Percentiles rank a stretch among this genome's conserved stretches.
Evolutionary conservation across 1,140 invertebrate genomes (phyloP).

Genomic region (Paramacrobiotus metropolitanus): DNA sequence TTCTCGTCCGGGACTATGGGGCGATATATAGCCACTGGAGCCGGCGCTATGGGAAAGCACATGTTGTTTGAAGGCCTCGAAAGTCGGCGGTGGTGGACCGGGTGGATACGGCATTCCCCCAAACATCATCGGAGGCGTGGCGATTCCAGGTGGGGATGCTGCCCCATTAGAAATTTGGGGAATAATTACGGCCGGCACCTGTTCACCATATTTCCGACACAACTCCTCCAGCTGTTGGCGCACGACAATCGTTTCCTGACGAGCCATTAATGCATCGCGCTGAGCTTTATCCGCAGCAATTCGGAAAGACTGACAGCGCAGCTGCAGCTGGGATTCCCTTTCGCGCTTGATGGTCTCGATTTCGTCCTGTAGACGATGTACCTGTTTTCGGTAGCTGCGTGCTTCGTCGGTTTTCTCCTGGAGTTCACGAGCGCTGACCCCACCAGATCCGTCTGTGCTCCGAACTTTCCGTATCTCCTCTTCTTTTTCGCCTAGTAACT

Average conservation of each 20-base stretch:
- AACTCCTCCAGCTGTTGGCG: background rate
- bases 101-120: background rate
- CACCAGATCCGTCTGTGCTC: background rate
- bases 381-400: background rate
- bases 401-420: background rate
- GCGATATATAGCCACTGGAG: background rate
- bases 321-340: background rate
- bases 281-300: background rate
- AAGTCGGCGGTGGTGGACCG: background rate
- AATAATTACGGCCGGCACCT: background rate
- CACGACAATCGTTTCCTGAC: background rate
- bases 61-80: slow-evolving; percentile 2
- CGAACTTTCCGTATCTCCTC: background rate
- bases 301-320: slow-evolving; percentile 1
- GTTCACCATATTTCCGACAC: background rate
- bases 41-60: too few relatives aligned
- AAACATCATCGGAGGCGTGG: background rate
- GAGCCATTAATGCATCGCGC: background rate
- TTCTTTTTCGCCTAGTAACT: background rate
- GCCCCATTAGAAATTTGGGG: background rate
- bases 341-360: background rate
- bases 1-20: background rate
- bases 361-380: background rate
- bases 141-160: background rate
- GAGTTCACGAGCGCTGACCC: background rate